These are phyloP conservation scores for Schizopygopsis malacanthus DNA, from an alignment of 2,797 vertebrate species.

Conservation along the genomic window DNA sequence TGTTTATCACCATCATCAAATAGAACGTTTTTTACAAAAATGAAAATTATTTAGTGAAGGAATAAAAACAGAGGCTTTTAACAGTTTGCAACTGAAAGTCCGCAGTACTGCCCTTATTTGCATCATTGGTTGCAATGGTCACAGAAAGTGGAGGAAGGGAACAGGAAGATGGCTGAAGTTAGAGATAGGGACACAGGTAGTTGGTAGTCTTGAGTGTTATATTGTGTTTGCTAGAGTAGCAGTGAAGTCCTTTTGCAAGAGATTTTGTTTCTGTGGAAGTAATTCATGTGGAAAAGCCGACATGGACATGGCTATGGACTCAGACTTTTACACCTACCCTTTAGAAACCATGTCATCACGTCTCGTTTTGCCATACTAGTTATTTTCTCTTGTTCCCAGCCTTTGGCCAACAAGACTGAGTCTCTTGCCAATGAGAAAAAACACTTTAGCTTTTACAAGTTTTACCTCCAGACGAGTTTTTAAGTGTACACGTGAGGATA, in stretches of 20 bases:
- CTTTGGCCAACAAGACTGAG: conserved; percentile 47
- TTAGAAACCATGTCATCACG: conserved; percentile 36
- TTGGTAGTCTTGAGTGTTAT: background rate
- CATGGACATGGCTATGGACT: conserved; percentile 10
- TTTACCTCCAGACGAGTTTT: conserved; percentile 7
- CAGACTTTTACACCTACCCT: conserved; percentile 55
- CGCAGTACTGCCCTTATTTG: background rate
- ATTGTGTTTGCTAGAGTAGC: conserved; percentile 1
- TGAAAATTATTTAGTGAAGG: background rate
- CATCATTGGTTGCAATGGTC: conserved; percentile 10
- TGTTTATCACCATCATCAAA: too few relatives aligned
- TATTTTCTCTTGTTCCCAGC: conserved; percentile 61
- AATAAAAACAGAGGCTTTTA: conserved; percentile 5
- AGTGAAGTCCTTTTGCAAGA: background rate
- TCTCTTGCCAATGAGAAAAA: conserved; percentile 17
- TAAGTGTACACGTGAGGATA: background rate
- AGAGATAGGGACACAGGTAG: background rate
- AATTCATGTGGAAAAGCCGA: conserved; percentile 14
- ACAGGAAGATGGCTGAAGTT: background rate
- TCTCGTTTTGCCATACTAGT: conserved; percentile 60
- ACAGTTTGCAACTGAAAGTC: background rate
- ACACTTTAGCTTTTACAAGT: conserved; percentile 1
- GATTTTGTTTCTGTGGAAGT: background rate
- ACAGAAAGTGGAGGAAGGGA: background rate
- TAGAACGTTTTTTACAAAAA: background rate